Base-by-base conservation (phyloP, 1,140 invertebrate genomes). In the Ctenoplectra terminalis region DNA sequence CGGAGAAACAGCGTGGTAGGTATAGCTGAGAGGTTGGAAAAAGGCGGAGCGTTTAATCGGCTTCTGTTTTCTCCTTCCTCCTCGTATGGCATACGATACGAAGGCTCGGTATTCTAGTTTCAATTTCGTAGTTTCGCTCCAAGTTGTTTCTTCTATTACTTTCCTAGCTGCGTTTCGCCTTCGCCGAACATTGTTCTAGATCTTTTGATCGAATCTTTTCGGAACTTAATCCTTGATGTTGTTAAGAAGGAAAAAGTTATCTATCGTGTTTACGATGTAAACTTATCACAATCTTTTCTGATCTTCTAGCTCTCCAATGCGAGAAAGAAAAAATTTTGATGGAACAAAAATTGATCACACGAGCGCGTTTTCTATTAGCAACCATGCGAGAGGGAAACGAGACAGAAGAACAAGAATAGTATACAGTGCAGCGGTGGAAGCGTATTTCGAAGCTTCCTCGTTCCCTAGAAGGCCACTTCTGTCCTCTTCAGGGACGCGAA, bases 401-500 rank as follows among this genome's bases (percentile, higher is more conserved):
- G 46, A 31, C 26, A 26, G 73, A 66, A 37, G 43, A n/a, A n/a
- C 58, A 37, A 26, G 76, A 60, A n/a, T n/a, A n/a, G n/a, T n/a
- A n/a, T n/a, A n/a, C n/a, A n/a, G 31, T 34, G 31, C 48, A 23
- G 5, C 17, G 13, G 29, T 20, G 5, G 20, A 31, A 54, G 31
- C 40, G 78, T 66, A 26, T 84, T 29, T 56, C 54, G 76, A 48
- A 48, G 52, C 76, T 71, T 81, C 67, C 80, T 50, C 66, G 69
- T 83, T 75, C 64, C 34, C 52, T 63, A 26, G 70, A 71, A 87
- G 66, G 54, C 69, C 66, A 86, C 85, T 87, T 87, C 52, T 79
- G 50, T 67, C 40, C 74, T 86, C 84, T 80, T 72, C 66, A 67
- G 85, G 64, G 64, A 75, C 50, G 63, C 58, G 63, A 87, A 78